These are phyloP conservation scores for Thera britannica DNA, from an alignment of 2,888 invertebrate genomes.

Conservation along the genomic window DNA sequence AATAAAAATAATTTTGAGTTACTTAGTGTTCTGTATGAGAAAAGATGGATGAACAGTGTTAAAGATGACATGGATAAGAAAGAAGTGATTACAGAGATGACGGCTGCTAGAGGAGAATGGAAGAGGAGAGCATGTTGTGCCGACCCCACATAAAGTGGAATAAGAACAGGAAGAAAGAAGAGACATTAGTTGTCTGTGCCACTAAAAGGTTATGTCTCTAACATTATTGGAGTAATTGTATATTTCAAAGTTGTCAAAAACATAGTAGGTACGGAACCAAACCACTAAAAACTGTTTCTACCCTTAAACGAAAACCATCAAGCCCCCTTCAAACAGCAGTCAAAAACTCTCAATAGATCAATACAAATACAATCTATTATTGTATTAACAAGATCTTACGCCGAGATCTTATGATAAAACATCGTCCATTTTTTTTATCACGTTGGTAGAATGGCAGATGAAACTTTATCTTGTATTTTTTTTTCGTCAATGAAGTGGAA, in stretches of 20 bases:
- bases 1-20: too few relatives aligned
- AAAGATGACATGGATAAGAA: too few relatives aligned
- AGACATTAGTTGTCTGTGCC: too few relatives aligned
- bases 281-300: constrained; percentile 2
- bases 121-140: too few relatives aligned
- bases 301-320: constrained; percentile 27
- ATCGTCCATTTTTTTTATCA: constrained; percentile 11
- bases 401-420: constrained; percentile 31
- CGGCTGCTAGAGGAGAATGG: too few relatives aligned
- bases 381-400: constrained; percentile 36
- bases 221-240: background rate
- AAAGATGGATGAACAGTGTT: too few relatives aligned
- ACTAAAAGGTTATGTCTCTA: too few relatives aligned
- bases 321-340: constrained; percentile 41
- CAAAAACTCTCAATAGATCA: constrained; percentile 43
- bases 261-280: constrained; percentile 28
- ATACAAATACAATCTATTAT: constrained; percentile 39
- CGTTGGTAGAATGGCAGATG: constrained; percentile 30
- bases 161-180: too few relatives aligned
- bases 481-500: constrained; percentile 27
- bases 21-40: too few relatives aligned
- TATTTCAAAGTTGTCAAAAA: background rate
- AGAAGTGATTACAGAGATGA: too few relatives aligned
- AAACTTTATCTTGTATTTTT: constrained; percentile 28
- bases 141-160: too few relatives aligned